Evolutionary conservation across 2,113 vertebrate genomes (phyloP).

Genomic region (Mandrillus leucophaeus): DNA sequence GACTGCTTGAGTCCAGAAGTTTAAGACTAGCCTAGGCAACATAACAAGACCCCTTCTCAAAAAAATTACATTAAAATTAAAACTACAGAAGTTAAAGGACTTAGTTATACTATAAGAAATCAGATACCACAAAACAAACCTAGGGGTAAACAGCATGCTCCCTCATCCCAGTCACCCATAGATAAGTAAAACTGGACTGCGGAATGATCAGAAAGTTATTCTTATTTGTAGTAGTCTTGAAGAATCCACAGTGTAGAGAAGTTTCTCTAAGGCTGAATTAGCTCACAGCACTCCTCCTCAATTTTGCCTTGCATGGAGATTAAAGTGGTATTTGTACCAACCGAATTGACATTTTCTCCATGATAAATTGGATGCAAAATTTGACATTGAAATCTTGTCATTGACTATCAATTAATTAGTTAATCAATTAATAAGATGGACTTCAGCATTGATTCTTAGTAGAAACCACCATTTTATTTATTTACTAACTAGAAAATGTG

Average conservation of each 20-base stretch:
- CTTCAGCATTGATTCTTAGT: not conserved
- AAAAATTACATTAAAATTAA: not conserved
- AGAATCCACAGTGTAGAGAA: not conserved
- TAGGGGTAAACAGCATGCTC: not conserved
- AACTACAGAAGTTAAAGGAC: not conserved
- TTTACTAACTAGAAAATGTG: conserved; percentile 22
- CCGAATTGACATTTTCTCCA: not conserved
- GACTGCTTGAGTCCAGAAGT: not conserved
- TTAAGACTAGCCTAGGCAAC: not conserved
- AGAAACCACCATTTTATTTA: not conserved
- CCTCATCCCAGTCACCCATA: not conserved
- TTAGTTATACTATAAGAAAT: not conserved
- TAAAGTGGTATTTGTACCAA: conserved; percentile 5
- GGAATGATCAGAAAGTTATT: not conserved
- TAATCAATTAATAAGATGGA: conserved; percentile 20
- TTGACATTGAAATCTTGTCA: conserved; percentile 4
- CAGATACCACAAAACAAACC: not conserved
- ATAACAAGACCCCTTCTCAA: not conserved
- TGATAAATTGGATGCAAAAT: conserved; percentile 41
- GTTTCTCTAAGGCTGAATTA: not conserved
- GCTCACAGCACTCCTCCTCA: not conserved
- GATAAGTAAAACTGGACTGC: not conserved
- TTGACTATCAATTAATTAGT: not conserved
- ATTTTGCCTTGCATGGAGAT: conserved; percentile 1
- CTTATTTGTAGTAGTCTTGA: not conserved